Conservation (phyloP, 2,113 vertebrate genomes). For the Leptocoma aspasia region DNA sequence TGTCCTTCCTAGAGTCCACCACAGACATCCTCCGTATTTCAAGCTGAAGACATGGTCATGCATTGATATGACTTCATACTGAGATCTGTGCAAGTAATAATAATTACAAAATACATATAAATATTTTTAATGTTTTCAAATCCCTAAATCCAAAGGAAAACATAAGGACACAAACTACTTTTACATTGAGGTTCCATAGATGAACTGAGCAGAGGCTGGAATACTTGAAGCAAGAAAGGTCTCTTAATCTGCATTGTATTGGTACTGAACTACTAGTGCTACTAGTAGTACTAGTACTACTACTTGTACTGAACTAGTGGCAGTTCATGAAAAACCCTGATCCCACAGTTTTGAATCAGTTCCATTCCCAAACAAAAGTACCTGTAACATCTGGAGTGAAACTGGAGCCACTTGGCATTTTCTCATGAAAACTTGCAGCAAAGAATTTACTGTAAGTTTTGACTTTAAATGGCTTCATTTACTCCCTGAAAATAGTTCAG, state of each 20-base stretch:
- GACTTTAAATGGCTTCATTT: constrained; percentile 12
- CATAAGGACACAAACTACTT: not conserved
- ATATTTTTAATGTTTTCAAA: not conserved
- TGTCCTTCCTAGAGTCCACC: not conserved
- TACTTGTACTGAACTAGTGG: not conserved
- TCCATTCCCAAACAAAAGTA: not conserved
- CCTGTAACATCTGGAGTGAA: not conserved
- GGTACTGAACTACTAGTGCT: too few species aligned
- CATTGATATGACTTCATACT: not conserved
- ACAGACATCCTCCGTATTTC: not conserved
- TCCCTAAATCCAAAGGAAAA: not conserved
- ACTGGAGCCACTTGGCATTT: not conserved
- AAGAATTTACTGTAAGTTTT: not conserved
- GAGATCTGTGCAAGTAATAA: not conserved
- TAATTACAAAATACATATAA: not conserved
- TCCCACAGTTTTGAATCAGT: constrained; percentile 27
- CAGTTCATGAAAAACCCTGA: not conserved
- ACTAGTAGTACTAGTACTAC: too few species aligned
- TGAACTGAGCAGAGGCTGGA: not conserved
- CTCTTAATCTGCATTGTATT: not conserved
- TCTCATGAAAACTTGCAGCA: not conserved
- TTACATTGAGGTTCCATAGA: not conserved
- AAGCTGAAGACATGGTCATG: not conserved
- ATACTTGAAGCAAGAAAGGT: not conserved
- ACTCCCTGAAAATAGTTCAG: not conserved